Evolutionary conservation across 1,140 invertebrate genomes (phyloP).

Genomic region (Apis dorsata): DNA sequence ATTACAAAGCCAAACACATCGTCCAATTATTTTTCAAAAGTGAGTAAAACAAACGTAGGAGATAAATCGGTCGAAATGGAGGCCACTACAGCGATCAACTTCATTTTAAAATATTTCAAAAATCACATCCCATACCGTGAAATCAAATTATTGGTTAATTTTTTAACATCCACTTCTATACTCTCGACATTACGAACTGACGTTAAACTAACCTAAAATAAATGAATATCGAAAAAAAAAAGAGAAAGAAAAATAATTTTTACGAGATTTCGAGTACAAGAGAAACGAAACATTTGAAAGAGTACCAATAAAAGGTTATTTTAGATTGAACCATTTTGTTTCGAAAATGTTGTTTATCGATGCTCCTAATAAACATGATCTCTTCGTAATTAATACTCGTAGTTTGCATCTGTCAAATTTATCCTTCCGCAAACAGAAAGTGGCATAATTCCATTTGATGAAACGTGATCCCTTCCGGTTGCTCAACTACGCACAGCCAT

Average conservation of each 20-base stretch:
- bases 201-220: neutral
- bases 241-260: neutral
- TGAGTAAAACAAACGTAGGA: neutral
- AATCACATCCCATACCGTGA: neutral
- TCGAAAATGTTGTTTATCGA: constrained; percentile 18
- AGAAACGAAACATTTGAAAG: neutral
- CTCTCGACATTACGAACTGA: neutral
- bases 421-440: constrained; percentile 67
- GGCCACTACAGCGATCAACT: neutral
- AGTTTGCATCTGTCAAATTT: constrained; percentile 75
- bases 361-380: constrained; percentile 45
- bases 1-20: neutral
- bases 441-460: constrained; percentile 48
- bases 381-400: constrained; percentile 70
- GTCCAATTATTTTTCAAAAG: neutral
- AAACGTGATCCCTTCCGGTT: constrained; percentile 33
- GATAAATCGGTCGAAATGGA: neutral
- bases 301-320: too few relatives aligned
- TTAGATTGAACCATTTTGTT: constrained; percentile 26
- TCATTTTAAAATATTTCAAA: neutral
- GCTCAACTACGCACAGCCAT: constrained; percentile 69
- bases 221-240: too few relatives aligned
- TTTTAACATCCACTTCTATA: neutral
- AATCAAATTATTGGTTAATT: neutral
- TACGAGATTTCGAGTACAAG: neutral